Conservation (phyloP, 1,140 invertebrate genomes). For the Ceratosolen fusciceps region DNA sequence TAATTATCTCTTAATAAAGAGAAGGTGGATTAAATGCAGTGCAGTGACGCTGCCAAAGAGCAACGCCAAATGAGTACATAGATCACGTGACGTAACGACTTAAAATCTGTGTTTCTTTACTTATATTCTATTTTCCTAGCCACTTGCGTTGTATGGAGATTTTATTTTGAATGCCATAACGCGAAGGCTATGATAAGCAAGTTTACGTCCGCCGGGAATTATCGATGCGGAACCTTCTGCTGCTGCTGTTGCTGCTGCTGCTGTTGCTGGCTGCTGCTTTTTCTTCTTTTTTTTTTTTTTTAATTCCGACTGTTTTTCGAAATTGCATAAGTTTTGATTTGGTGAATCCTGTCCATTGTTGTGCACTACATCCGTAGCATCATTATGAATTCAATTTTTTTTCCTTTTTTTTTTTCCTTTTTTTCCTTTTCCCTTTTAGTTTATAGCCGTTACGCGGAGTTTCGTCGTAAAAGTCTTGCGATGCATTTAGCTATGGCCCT, state of each 20-base stretch:
- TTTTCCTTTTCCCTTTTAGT: neutral
- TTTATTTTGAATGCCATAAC: neutral
- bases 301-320: neutral
- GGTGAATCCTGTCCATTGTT: slow-evolving; percentile 27
- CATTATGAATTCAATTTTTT: neutral
- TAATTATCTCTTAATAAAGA: slow-evolving; percentile 8
- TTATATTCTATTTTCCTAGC: neutral
- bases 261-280: too few species aligned
- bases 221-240: slow-evolving; percentile 6
- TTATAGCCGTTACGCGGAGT: too few species aligned
- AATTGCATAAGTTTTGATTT: slow-evolving; percentile 26
- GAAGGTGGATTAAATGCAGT: neutral
- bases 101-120: neutral
- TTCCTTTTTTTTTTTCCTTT: neutral
- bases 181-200: slow-evolving; percentile 17
- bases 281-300: slow-evolving; percentile 15
- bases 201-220: slow-evolving; percentile 14
- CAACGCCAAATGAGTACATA: neutral
- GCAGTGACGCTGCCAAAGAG: neutral
- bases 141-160: neutral
- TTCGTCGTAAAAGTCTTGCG: neutral
- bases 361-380: neutral
- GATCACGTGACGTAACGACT: slow-evolving; percentile 20
- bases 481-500: neutral
- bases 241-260: too few species aligned